Evolutionary conservation across 2,888 invertebrate genomes (phyloP).

Genomic region (Pyrochroa serraticornis): DNA sequence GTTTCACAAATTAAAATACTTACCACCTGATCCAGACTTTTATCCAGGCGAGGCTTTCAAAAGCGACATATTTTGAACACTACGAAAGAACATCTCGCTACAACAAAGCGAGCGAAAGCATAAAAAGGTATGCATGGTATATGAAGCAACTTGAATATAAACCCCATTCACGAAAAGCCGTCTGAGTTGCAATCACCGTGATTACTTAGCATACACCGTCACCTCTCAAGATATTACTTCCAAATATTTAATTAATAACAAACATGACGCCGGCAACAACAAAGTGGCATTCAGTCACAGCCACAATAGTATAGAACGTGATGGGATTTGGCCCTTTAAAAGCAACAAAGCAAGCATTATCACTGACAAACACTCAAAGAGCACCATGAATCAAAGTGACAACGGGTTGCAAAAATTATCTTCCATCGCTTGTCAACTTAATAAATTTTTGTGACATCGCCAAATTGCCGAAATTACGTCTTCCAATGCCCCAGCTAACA

Average conservation of each 20-base stretch:
- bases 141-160: conserved; percentile 37
- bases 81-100: conserved; percentile 9
- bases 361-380: too few species aligned
- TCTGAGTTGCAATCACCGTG: conserved; percentile 39
- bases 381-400: too few species aligned
- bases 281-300: conserved; percentile 10
- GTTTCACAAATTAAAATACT: conserved; percentile 12
- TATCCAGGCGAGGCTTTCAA: conserved; percentile 4
- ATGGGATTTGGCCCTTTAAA: too few species aligned
- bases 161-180: conserved; percentile 37
- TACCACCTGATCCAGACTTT: conserved; percentile 8
- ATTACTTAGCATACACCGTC: conserved; percentile 29
- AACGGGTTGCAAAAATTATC: too few species aligned
- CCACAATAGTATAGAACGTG: too few species aligned
- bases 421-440: too few species aligned
- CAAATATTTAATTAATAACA: conserved; percentile 7
- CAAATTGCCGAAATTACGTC: too few species aligned
- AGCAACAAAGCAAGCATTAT: too few species aligned
- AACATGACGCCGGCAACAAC: conserved; percentile 2
- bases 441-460: too few species aligned
- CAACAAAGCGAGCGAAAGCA: conserved; percentile 15
- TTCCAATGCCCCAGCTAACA: too few species aligned
- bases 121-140: conserved; percentile 28
- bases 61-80: conserved; percentile 18
- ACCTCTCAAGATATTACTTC: conserved; percentile 19